These are phyloP conservation scores for Dione juno DNA, from an alignment of 2,888 invertebrate genomes.

Conservation along the genomic window DNA sequence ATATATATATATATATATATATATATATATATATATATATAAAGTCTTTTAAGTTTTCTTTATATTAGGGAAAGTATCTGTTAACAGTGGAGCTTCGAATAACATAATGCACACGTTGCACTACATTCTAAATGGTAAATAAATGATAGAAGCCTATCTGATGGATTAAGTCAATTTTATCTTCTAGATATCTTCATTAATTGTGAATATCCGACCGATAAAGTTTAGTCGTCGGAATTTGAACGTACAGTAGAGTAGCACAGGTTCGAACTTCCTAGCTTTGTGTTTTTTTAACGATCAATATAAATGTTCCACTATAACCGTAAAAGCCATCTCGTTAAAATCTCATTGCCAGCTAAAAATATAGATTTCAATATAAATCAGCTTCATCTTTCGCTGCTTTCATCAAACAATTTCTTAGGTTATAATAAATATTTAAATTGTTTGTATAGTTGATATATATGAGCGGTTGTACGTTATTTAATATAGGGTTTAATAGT, in stretches of 20 bases:
- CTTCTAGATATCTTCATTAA: slow-evolving; percentile 15
- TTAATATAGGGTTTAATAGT: too few species aligned
- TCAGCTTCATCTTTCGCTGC: not conserved
- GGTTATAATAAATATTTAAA: not conserved
- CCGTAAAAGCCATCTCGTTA: slow-evolving; percentile 18
- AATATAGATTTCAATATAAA: slow-evolving; percentile 10
- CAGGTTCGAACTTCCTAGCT: slow-evolving; percentile 2
- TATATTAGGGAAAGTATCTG: not conserved
- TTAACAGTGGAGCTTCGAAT: not conserved
- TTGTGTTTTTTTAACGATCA: slow-evolving; percentile 13
- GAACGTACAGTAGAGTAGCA: not conserved
- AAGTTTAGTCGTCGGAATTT: not conserved
- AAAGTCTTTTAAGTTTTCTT: not conserved
- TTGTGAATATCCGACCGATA: not conserved
- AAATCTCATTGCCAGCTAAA: slow-evolving; percentile 20
- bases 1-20: too few species aligned
- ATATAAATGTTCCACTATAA: slow-evolving; percentile 3
- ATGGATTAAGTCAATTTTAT: slow-evolving; percentile 4
- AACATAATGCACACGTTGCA: slow-evolving; percentile 12
- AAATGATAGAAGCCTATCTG: slow-evolving; percentile 7
- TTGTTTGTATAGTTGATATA: too few species aligned
- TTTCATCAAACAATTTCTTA: not conserved
- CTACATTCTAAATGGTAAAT: slow-evolving; percentile 24
- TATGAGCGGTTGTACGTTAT: too few species aligned
- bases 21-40: too few species aligned